Evolutionary conservation across 2,888 invertebrate genomes (phyloP), one percentile per base, ranked within the genome.

Genomic region (Thymelicus acteon): DNA sequence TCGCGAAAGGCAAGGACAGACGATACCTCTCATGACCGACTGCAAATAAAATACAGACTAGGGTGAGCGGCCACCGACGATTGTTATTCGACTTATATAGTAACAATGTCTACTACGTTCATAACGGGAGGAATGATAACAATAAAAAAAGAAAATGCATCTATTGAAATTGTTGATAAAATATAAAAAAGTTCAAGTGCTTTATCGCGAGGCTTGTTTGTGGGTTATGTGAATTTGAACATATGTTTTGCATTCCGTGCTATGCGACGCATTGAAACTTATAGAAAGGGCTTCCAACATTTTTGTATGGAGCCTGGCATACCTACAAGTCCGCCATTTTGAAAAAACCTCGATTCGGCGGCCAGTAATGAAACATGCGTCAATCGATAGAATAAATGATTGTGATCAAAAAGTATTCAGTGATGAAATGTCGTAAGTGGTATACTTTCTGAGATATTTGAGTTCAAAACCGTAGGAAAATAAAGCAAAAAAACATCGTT

Each of bases 51-150:
- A 88, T 83, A 81, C 78, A 82, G 78, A 77, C 79, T 81, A 81
- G 87, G 84, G 85, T 84, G 85, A 88, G 85, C 86, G 86, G 81
- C 85, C 79, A 80, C 82, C 83, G 79, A 82, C 89, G 84, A 90
- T 91, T 91, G 90, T 91, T 90, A 86, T 87, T 86, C 87, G 78
- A 83, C 82, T 84, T 86, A 85, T 84, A 79, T 85, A 85, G 83
- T 80, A 79, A 76, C 79, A 79, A 77, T 79, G 81, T 83, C 83
- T 82, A 79, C 83, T 82, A 79, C 80, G 77, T 82, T 84, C 82
- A 82, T 84, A 84, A 85, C 82, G 78, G 78, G 73, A 81, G 77
- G 77, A 81, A 85, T 80, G 79, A 82, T 82, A 79, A 82, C 85
- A 87, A 88, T 86, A 86, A 87, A 85, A 82, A 80, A 77, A 79